Conservation (phyloP, 2,113 vertebrate genomes). For the Catagonus wagneri region DNA sequence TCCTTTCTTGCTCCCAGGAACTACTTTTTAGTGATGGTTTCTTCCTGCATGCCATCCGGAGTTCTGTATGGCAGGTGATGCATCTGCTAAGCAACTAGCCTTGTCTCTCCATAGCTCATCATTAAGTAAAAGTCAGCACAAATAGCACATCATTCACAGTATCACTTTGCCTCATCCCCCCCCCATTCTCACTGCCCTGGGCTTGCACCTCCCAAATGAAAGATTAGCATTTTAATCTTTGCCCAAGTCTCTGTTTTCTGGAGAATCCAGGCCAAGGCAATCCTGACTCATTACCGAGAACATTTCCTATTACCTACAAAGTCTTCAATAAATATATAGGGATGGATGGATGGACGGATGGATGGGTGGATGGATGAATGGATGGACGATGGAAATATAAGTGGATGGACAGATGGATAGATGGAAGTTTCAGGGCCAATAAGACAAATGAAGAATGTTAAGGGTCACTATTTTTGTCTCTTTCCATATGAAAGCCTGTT, state of each 20-base stretch:
- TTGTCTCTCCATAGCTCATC: fast-evolving
- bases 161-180: not conserved
- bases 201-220: not conserved
- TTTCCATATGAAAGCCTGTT: not conserved
- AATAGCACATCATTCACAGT: fast-evolving
- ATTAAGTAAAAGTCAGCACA: not conserved
- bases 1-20: not conserved
- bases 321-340: not conserved
- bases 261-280: not conserved
- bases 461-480: not conserved
- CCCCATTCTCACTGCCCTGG: not conserved
- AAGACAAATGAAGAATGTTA: not conserved
- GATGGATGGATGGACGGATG: not conserved
- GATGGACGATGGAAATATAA: too few species aligned
- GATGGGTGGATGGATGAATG: not conserved
- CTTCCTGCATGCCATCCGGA: not conserved
- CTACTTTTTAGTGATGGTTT: too few species aligned
- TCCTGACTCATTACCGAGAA: not conserved
- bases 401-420: fast-evolving
- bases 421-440: not conserved
- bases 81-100: not conserved
- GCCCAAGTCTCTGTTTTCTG: not conserved
- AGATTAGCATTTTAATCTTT: not conserved
- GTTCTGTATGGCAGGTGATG: fast-evolving
- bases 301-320: not conserved